These are phyloP conservation scores for Hyperopisus bebe DNA, from an alignment of 2,113 vertebrate species.

Conservation along the genomic window DNA sequence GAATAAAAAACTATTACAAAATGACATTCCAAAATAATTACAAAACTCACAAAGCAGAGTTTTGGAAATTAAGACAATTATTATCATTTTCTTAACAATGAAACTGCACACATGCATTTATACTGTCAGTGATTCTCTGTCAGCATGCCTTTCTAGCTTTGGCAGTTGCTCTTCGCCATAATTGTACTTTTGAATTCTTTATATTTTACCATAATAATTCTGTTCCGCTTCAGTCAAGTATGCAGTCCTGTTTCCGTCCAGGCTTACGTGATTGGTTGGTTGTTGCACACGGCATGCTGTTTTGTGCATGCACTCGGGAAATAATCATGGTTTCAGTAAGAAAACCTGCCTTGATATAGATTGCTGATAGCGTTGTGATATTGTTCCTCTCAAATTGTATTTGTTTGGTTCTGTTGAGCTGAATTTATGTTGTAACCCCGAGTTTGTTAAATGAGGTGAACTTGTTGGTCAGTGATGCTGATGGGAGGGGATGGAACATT, in stretches of 20 bases:
- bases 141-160: background rate
- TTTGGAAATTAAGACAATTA: background rate
- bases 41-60: background rate
- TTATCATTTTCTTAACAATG: background rate
- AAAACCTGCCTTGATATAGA: background rate
- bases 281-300: background rate
- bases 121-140: background rate
- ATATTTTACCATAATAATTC: background rate
- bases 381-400: background rate
- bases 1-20: background rate
- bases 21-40: background rate
- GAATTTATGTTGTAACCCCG: background rate
- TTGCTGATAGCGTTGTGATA: background rate
- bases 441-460: background rate
- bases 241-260: background rate
- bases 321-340: background rate
- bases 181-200: background rate
- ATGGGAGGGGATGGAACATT: background rate
- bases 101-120: background rate
- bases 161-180: background rate
- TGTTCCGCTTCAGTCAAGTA: background rate
- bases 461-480: background rate
- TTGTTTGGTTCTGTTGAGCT: background rate
- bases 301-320: background rate
- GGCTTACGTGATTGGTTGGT: background rate